Conservation (phyloP, 2,888 invertebrate genomes). For the Archips crataeganus region DNA sequence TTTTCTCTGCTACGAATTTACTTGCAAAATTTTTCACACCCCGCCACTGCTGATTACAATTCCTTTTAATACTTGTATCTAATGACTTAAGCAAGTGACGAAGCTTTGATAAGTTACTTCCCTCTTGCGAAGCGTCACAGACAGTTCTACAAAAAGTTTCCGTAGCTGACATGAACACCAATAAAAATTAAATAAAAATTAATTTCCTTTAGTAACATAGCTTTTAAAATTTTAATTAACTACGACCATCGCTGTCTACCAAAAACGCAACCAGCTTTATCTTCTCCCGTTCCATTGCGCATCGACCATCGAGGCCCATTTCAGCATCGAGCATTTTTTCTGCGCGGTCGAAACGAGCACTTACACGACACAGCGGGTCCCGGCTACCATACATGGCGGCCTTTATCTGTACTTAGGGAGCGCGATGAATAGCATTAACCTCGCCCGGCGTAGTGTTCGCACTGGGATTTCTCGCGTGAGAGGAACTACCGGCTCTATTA, state of each 20-base stretch:
- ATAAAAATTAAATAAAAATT: no score
- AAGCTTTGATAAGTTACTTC: no score
- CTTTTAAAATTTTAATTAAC: not conserved
- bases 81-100: no score
- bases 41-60: no score
- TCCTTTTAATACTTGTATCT: no score
- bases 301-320: constrained; percentile 8
- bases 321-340: constrained; percentile 14
- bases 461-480: constrained; percentile 56
- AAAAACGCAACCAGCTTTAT: not conserved
- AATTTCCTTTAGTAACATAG: no score
- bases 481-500: constrained; percentile 54
- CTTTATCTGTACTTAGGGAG: constrained; percentile 42
- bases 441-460: constrained; percentile 49
- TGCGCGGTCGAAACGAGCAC: constrained; percentile 5
- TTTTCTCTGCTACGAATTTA: no score
- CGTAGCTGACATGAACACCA: no score
- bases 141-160: no score
- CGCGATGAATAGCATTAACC: constrained; percentile 55
- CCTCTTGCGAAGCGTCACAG: no score
- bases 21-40: no score
- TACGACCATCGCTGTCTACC: not conserved
- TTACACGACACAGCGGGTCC: constrained; percentile 19
- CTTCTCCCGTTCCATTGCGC: not conserved
- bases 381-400: constrained; percentile 24